A percentile compares a stretch with the other conserved stretches of the same genome.
Conservation (phyloP, 1,140 invertebrate genomes). For the Euura saliciscinereae region DNA sequence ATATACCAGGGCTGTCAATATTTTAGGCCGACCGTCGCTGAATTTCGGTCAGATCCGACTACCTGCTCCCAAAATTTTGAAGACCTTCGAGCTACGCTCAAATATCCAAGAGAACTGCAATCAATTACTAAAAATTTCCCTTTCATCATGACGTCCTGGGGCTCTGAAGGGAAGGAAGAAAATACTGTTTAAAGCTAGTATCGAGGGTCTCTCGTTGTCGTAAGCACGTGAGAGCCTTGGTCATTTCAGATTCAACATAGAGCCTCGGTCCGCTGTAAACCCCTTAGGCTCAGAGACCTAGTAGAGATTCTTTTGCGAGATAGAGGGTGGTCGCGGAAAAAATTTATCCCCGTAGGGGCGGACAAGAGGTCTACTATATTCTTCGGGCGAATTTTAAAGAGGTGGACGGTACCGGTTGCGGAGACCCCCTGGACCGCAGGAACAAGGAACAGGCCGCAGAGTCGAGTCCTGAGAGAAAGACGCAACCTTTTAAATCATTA, state of each 20-base stretch:
- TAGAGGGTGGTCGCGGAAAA: constrained; percentile 40
- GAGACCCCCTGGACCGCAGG: not conserved
- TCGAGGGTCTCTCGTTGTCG: constrained; percentile 3
- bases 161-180: no score
- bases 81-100: constrained; percentile 13
- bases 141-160: no score
- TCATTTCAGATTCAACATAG: constrained; percentile 2
- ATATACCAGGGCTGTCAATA: constrained; percentile 39
- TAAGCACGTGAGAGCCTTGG: not conserved
- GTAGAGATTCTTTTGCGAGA: constrained; percentile 13
- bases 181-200: not conserved
- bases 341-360: constrained; percentile 40
- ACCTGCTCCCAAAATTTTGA: constrained; percentile 32
- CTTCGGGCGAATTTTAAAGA: not conserved
- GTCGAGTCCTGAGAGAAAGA: not conserved
- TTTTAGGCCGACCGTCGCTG: constrained; percentile 40
- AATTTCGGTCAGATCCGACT: constrained; percentile 1
- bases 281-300: constrained; percentile 15
- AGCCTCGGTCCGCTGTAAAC: constrained; percentile 15
- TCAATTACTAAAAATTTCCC: no score
- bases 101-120: no score
- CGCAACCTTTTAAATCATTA: constrained; percentile 3
- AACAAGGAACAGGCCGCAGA: not conserved
- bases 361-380: constrained; percentile 14
- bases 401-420: not conserved